Evolutionary conservation across 2,797 vertebrate species (phyloP).

Genomic region (Fistularia commersonii): DNA sequence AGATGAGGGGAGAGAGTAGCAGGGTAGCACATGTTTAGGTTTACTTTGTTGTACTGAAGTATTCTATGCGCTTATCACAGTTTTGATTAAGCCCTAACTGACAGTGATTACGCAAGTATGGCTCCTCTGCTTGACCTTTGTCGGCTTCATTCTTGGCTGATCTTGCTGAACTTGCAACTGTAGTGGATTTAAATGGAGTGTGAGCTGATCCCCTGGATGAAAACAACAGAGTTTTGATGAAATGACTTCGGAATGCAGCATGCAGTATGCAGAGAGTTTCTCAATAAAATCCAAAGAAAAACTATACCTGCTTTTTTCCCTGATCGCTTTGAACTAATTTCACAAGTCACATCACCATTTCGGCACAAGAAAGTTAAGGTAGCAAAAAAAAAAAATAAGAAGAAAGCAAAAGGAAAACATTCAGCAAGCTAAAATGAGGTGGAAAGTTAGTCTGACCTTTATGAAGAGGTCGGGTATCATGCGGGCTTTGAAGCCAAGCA

Average conservation of each 20-base stretch:
- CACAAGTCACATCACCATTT: slow-evolving; percentile 29
- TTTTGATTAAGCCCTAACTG: slow-evolving; percentile 23
- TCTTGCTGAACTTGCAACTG: slow-evolving; percentile 15
- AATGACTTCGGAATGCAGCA: slow-evolving; percentile 38
- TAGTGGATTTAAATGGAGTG: slow-evolving; percentile 22
- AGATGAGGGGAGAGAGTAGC: slow-evolving; percentile 41
- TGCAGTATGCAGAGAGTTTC: slow-evolving; percentile 28
- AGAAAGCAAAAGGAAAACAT: slow-evolving; percentile 48
- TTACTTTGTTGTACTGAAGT: slow-evolving; percentile 39
- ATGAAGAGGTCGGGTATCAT: slow-evolving; percentile 52
- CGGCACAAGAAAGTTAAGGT: slow-evolving; percentile 8
- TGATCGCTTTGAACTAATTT: slow-evolving; percentile 35
- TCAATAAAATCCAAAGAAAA: slow-evolving; percentile 25
- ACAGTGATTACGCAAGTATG: slow-evolving; percentile 24
- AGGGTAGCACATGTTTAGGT: slow-evolving; percentile 53
- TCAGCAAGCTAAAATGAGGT: slow-evolving; percentile 39
- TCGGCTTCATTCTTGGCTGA: slow-evolving; percentile 13
- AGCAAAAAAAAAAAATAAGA: slow-evolving; percentile 9
- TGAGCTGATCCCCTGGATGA: slow-evolving; percentile 20
- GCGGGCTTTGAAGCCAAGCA: slow-evolving; percentile 44
- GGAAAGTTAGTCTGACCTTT: slow-evolving; percentile 43
- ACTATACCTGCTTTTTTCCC: slow-evolving; percentile 33
- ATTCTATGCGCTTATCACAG: slow-evolving; percentile 28
- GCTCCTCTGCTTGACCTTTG: slow-evolving; percentile 10
- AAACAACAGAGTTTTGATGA: slow-evolving; percentile 11